Evolutionary conservation across 2,113 vertebrate genomes (phyloP).

Genomic region (Nibea coibor): DNA sequence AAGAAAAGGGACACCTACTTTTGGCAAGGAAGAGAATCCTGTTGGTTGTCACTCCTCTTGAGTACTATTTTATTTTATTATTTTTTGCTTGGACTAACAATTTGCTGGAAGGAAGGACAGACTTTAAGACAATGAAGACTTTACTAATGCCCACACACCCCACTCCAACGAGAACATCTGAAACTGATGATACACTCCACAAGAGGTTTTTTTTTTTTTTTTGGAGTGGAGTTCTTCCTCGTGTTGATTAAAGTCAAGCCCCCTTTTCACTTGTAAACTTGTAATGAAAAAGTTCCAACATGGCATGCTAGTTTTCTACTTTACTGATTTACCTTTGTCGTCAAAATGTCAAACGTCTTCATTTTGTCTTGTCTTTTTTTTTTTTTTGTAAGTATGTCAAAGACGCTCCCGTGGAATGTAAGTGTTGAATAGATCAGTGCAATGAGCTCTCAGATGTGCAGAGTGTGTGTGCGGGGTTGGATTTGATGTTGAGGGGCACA

Average conservation of each 20-base stretch:
- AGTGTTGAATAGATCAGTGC: constrained; percentile 54
- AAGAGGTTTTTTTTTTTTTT: constrained; percentile 28
- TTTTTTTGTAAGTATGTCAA: constrained; percentile 24
- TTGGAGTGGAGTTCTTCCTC: constrained; percentile 41
- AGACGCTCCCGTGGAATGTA: constrained; percentile 54
- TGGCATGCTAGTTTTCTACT: constrained; percentile 86
- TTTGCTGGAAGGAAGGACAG: constrained; percentile 74
- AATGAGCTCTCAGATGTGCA: constrained; percentile 35
- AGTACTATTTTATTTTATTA: constrained; percentile 37
- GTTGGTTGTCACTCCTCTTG: constrained; percentile 63
- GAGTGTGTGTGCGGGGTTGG: constrained; percentile 9
- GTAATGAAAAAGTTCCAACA: constrained; percentile 71
- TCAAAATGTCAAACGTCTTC: constrained; percentile 50
- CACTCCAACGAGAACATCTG: constrained; percentile 53
- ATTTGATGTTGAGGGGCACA: constrained; percentile 31
- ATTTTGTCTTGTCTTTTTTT: constrained; percentile 7
- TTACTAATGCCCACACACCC: constrained; percentile 68
- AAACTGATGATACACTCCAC: constrained; percentile 46
- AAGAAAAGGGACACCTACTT: constrained; percentile 69
- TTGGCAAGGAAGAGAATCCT: constrained; percentile 67
- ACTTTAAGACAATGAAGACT: constrained; percentile 68
- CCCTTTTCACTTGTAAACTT: constrained; percentile 70
- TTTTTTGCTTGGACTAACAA: constrained; percentile 79
- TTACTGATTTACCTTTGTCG: constrained; percentile 55
- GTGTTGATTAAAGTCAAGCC: constrained; percentile 47